phyloP scores from a whole-genome alignment of 1,140 invertebrate genomes.

The Augochlora pura region DNA sequence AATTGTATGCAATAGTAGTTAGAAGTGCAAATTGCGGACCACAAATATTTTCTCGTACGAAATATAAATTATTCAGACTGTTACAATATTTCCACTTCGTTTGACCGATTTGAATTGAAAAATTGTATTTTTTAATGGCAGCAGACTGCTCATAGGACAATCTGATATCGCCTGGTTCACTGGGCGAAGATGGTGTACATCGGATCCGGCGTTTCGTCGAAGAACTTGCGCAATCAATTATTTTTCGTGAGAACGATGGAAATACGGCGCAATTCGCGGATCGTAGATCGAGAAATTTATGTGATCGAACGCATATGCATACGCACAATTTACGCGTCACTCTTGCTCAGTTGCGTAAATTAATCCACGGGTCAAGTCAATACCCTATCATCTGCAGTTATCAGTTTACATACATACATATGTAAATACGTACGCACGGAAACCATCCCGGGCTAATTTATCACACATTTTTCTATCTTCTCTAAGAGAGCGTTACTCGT shows the following conservation, averaged over 20 bases:
- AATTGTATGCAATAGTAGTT: too few relatives aligned
- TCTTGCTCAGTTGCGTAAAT: constrained; percentile 32
- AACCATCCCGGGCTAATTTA: constrained; percentile 35
- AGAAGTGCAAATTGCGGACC: too few relatives aligned
- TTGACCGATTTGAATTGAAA: too few relatives aligned
- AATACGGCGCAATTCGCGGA: constrained; percentile 28
- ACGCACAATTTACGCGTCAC: constrained; percentile 29
- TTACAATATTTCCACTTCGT: too few relatives aligned
- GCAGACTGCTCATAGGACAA: too few relatives aligned
- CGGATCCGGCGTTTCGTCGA: not conserved
- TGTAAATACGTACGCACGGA: not conserved
- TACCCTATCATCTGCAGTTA: constrained; percentile 38
- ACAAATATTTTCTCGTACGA: too few relatives aligned
- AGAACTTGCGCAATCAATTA: constrained; percentile 16
- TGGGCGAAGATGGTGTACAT: not conserved
- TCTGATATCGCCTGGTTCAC: too few relatives aligned
- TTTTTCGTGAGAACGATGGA: constrained; percentile 3
- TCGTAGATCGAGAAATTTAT: constrained; percentile 19
- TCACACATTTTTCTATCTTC: constrained; percentile 16
- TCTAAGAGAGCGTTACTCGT: constrained; percentile 4
- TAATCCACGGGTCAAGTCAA: constrained; percentile 49
- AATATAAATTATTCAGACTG: too few relatives aligned
- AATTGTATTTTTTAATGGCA: too few relatives aligned
- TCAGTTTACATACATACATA: constrained; percentile 19
- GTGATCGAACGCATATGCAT: constrained; percentile 3